Evolutionary conservation across 2,888 invertebrate species (phyloP), one percentile per base, ranked within the genome.

Genomic region (Cremastobaeus sp.): DNA sequence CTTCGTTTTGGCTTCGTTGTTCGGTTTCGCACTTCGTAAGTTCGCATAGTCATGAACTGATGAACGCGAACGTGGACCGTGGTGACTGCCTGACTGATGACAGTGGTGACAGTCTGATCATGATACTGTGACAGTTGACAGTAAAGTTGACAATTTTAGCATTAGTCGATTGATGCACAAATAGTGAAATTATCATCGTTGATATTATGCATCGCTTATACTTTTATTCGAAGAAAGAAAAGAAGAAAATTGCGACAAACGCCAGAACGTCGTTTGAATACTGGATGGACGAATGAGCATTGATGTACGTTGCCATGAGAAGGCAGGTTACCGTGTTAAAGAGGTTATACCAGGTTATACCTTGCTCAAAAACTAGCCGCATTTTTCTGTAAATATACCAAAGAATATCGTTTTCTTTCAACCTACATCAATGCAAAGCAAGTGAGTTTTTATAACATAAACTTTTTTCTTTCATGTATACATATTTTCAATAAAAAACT

Each of bases 91-190:
- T n/a, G n/a, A n/a, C n/a, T n/a, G n/a, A n/a, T n/a, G n/a, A n/a
- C n/a, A n/a, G n/a, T n/a, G n/a, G n/a, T n/a, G n/a, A n/a, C n/a
- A n/a, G n/a, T n/a, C n/a, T n/a, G n/a, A n/a, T n/a, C n/a, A n/a
- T n/a, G n/a, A n/a, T n/a, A n/a, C n/a, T n/a, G n/a, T n/a, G n/a
- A n/a, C n/a, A n/a, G n/a, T n/a, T 50, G 66, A 57, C 41, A 50
- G 41, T 48, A 43, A 48, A 50, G 68, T 68, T 68, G 59, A 68
- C 68, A 59, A n/a, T n/a, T n/a, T n/a, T n/a, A n/a, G n/a, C n/a
- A n/a, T 68, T 59, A 52, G 68, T 68, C 57, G 59, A 68, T 68
- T 68, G 59, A 50, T 48, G 50, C 15, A 59, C 59, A 59, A 68
- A 68, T 59, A 59, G 68, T 60, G 11, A 60, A 52, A 52, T 69